Evolutionary conservation across 2,113 vertebrate species (phyloP), one percentile per base, ranked within the genome.

Genomic region (Phoxinus phoxinus): DNA sequence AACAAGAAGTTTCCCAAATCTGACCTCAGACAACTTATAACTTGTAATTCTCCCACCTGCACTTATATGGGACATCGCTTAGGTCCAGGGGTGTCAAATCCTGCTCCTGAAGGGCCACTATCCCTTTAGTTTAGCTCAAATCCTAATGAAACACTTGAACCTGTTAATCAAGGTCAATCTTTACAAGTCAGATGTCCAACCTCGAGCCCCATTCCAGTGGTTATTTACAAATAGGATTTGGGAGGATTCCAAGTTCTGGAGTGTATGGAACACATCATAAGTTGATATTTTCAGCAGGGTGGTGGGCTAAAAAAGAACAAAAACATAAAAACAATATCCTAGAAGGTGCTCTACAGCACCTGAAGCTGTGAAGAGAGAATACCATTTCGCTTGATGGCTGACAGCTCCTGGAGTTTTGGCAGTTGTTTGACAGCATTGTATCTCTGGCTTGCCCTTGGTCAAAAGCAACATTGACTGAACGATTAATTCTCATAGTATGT

Each of bases 381-480:
- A 23, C 1, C 7, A 30, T 32, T 76, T 53, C n/a, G 30, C 8
- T 67, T 67, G 8, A 32, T 61, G 71, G 27, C 74, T 79, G 73
- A 51, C 59, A 41, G 44, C 19, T 6, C 27, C 74, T 41, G 23
- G 59, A 51, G 44, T 35, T 44, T 8, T 32, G 25, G 35, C 51
- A 30, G n/a, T 25, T 77, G 44, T 71, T 59, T 79, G 67, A 5
- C 61, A 71, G 48, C 17, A 27, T n/a, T 69, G 75, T 79, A 56
- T 59, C 41, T 41, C 37, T 15, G 44, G 17, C 37, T 86, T 81
- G 84, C 69, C 82, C 87, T 88, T 81, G 83, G 85, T 88, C 63
- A 85, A 51, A 88, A 76, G 84, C 59, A 65, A 21, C 19, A 12
- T 35, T 63, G 63, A 56, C 41, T 61, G 48, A 78, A 46, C 69